Evolutionary conservation across 1,140 invertebrate genomes (phyloP).

Genomic region (Chionoecetes opilio): DNA sequence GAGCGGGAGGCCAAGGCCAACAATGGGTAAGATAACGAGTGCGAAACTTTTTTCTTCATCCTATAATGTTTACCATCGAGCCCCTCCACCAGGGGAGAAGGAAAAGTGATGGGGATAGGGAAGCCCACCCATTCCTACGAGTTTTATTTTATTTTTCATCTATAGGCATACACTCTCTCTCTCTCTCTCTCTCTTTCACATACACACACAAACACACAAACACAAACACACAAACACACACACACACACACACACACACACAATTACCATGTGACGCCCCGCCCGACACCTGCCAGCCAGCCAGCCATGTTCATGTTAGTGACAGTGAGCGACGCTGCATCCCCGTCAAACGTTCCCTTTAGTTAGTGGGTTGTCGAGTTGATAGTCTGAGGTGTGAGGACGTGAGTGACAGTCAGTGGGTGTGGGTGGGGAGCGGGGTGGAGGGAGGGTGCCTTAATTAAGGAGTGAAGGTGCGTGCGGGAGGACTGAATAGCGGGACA

Average conservation of each 20-base stretch:
- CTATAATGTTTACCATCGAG: not conserved
- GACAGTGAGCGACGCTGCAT: not conserved
- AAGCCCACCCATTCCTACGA: not conserved
- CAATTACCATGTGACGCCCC: not conserved
- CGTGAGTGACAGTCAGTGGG: not conserved
- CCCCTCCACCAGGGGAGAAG: not conserved
- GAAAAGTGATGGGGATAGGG: not conserved
- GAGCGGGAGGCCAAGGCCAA: not conserved
- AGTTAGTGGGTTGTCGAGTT: not conserved
- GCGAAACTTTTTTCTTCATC: not conserved
- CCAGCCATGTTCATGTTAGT: not conserved
- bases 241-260: not conserved
- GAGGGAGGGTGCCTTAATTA: not conserved
- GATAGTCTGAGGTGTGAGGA: no score
- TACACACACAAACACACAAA: not conserved
- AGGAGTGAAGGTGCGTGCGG: not conserved
- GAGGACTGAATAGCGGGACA: not conserved
- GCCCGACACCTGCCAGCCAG: conserved; percentile 10
- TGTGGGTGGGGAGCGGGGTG: not conserved
- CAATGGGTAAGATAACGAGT: not conserved
- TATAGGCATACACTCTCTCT: not conserved
- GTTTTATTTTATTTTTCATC: not conserved
- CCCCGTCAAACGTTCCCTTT: not conserved
- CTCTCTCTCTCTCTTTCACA: not conserved
- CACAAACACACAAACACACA: conserved; percentile 1